A percentile compares a stretch with the other conserved stretches of the same genome.
phyloP scores from a whole-genome alignment of 1,140 invertebrate species.

The Formica exsecta region DNA sequence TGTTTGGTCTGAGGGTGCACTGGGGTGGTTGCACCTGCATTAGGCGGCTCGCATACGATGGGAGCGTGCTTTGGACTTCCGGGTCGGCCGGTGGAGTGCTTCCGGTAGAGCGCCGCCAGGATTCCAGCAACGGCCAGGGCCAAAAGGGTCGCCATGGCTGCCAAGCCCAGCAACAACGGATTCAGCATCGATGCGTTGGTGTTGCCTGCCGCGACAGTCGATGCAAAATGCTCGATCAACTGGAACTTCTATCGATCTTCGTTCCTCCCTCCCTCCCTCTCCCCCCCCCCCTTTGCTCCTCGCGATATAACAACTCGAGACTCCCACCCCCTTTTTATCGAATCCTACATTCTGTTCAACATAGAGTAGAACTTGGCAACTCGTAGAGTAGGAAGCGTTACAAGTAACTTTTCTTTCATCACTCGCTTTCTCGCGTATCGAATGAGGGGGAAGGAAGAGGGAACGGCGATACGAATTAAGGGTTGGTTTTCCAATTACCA shows the following conservation, averaged over 20 bases:
- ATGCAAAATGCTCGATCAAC: conserved; percentile 75
- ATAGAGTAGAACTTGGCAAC: background rate
- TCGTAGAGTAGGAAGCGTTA: conserved; percentile 31
- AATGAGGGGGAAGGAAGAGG: background rate
- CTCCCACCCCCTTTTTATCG: background rate
- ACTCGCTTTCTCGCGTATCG: background rate
- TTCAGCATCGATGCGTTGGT: conserved; percentile 87
- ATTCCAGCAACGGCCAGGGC: conserved; percentile 91
- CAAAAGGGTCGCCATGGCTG: conserved; percentile 90
- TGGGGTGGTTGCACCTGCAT: conserved; percentile 86
- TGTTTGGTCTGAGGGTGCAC: conserved; percentile 82
- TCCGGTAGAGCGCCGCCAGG: conserved; percentile 89
- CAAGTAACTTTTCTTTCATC: conserved; percentile 46
- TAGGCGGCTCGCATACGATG: conserved; percentile 87
- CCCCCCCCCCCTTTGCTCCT: conserved; percentile 15
- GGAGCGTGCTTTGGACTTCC: conserved; percentile 89
- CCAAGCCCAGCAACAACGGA: conserved; percentile 90
- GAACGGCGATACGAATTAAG: background rate
- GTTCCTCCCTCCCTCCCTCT: conserved; percentile 24
- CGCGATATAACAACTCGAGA: background rate
- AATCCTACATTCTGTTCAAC: conserved; percentile 2
- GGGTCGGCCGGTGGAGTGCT: conserved; percentile 87
- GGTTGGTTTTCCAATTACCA: conserved; percentile 39
- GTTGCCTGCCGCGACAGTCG: conserved; percentile 76
- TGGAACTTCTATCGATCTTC: conserved; percentile 70